Conservation (phyloP, 2,113 vertebrate species). For the Sakesphorus luctuosus region DNA sequence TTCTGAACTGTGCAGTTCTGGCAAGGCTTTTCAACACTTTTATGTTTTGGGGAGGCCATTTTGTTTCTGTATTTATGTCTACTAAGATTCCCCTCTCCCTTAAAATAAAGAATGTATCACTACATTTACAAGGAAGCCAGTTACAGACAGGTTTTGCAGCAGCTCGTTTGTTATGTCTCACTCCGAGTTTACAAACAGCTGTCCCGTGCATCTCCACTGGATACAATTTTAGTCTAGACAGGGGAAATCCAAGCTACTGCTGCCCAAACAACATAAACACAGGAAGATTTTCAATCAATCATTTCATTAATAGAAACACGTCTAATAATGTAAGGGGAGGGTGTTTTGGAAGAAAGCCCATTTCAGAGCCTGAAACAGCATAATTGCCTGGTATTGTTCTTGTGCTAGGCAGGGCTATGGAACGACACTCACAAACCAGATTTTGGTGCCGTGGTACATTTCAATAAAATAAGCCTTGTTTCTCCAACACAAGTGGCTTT, state of each 20-base stretch:
- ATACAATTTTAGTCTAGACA: slow-evolving; percentile 51
- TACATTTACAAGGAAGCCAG: slow-evolving; percentile 18
- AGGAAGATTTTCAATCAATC: slow-evolving; percentile 62
- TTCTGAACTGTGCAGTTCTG: background rate
- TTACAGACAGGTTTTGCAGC: background rate
- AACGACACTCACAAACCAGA: slow-evolving; percentile 18
- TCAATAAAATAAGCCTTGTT: slow-evolving; percentile 43
- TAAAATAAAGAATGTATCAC: background rate
- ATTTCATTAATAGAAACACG: slow-evolving; percentile 49
- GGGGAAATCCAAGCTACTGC: slow-evolving; percentile 54
- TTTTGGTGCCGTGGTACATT: background rate
- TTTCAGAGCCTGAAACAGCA: slow-evolving; percentile 33
- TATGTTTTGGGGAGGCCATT: slow-evolving; percentile 3
- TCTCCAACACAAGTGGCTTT: slow-evolving; percentile 37
- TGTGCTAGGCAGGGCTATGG: slow-evolving; percentile 9
- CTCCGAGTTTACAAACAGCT: slow-evolving; percentile 57
- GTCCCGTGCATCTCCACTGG: slow-evolving; percentile 31
- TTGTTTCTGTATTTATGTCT: slow-evolving; percentile 19
- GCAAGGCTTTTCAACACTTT: slow-evolving; percentile 19
- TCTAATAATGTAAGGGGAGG: slow-evolving; percentile 54
- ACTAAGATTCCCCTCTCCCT: background rate
- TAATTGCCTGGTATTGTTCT: slow-evolving; percentile 22
- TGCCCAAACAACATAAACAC: slow-evolving; percentile 54
- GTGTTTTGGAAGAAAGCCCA: slow-evolving; percentile 48
- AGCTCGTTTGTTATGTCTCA: slow-evolving; percentile 23